Evolutionary conservation across 2,888 invertebrate species (phyloP), one percentile per base, ranked within the genome.

Genomic region (Drosophila incognita): DNA sequence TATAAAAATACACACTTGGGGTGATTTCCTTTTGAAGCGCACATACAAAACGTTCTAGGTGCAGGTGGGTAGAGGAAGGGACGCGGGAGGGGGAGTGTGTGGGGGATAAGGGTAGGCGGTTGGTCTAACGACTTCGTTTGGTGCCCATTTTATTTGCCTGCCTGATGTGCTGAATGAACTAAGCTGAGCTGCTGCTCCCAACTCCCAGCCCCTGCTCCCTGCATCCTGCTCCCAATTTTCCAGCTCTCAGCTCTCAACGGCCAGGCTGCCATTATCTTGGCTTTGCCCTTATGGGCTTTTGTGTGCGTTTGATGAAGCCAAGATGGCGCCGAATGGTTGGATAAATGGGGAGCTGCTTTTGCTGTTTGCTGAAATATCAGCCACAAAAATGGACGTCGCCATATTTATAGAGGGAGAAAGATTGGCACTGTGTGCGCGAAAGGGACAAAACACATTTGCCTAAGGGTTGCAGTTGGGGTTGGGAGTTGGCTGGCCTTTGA

Each of bases 1-100:
- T 85, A 89, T 87, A 89, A 87, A 89, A 89, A 87, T 89, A 89
- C 85, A 86, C 86, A 86, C 89, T 87, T 89, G 89, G 87, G 87
- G 87, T 87, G 87, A 89, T 87, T 89, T 84, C 79, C 89, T 88
- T 84, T 89, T 82, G 86, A 85, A 79, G 88, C 83, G 71, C 64
- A 57, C 73, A 77, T 71, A 86, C 61, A 76, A 83, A 83, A 86
- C 71, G 58, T 63, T 33, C 74, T 69, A 77, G 76, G 67, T 75
- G 85, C 77, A 82, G 76, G 82, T 75, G 81, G 78, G 51, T 48
- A 35, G 15, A 36, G 21, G 1, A 48, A 51, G 10, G 49, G 29
- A 49, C 40, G 6, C 21, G 18, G 35, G 40, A 53, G 48, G 38
- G 36, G 21, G 46, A 13, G 49, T 59, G 75, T 54, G 35, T 18